Conservation (phyloP, 2,888 invertebrate genomes). For the Pollenia griseotomentosa region DNA sequence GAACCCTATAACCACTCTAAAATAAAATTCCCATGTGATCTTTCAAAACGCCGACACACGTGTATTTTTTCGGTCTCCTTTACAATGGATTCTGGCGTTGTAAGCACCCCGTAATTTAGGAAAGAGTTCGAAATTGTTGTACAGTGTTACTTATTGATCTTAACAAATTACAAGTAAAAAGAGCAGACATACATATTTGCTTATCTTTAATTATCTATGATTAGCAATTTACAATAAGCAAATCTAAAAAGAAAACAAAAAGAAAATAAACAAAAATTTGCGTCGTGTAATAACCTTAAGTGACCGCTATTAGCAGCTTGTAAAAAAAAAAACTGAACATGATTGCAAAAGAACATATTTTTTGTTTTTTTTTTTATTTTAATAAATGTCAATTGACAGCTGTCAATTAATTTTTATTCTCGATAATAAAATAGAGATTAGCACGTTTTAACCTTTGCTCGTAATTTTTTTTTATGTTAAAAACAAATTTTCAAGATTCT, state of each 20-base stretch:
- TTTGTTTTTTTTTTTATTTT: too few relatives aligned
- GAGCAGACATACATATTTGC: conserved; percentile 30
- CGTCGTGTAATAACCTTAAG: conserved; percentile 73
- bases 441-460: background rate
- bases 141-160: background rate
- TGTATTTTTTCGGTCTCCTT: too few relatives aligned
- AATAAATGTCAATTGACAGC: conserved; percentile 27
- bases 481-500: too few relatives aligned
- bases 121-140: too few relatives aligned
- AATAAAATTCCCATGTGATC: too few relatives aligned
- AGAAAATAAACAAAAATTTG: conserved; percentile 43
- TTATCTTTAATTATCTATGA: conserved; percentile 48
- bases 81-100: too few relatives aligned
- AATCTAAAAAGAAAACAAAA: background rate
- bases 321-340: conserved; percentile 2
- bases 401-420: conserved; percentile 33
- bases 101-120: too few relatives aligned
- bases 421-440: background rate
- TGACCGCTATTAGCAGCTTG: conserved; percentile 63
- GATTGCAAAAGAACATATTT: conserved; percentile 3
- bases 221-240: conserved; percentile 42
- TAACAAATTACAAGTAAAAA: background rate
- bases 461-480: background rate
- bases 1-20: too few relatives aligned
- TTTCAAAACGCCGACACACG: too few relatives aligned